Conservation (phyloP, 2,113 vertebrate genomes). For the Heptranchias perlo region DNA sequence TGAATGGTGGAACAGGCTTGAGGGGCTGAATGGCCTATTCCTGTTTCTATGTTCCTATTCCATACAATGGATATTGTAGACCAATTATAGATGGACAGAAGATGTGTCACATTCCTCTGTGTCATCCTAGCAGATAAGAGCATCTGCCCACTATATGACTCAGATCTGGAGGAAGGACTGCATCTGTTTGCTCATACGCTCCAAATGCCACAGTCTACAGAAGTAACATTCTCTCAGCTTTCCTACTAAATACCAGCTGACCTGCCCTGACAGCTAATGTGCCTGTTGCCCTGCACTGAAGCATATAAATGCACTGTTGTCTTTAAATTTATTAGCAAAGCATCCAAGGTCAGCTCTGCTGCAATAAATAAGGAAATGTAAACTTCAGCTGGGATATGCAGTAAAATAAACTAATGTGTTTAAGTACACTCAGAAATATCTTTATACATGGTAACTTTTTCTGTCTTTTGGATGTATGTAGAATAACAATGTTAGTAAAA, state of each 20-base stretch:
- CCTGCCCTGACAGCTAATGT: background rate
- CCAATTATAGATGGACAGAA: background rate
- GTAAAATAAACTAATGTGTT: background rate
- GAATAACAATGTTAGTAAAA: background rate
- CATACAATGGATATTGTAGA: background rate
- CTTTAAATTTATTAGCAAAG: background rate
- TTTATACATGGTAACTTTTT: background rate
- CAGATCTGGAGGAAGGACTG: background rate
- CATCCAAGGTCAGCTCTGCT: constrained; percentile 22
- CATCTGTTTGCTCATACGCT: background rate
- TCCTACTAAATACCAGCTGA: background rate
- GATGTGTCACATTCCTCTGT: background rate
- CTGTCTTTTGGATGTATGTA: background rate
- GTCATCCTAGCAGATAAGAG: background rate
- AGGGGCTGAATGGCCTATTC: too few relatives aligned
- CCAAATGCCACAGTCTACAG: background rate
- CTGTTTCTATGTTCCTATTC: too few relatives aligned
- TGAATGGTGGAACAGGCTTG: too few relatives aligned
- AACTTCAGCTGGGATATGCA: background rate
- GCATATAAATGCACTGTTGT: background rate
- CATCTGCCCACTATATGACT: constrained; percentile 10
- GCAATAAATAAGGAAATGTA: background rate
- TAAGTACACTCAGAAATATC: background rate
- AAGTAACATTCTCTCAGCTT: background rate
- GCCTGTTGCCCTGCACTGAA: background rate